Base-by-base conservation (phyloP, 1,140 invertebrate species). In the Papilio helenus region DNA sequence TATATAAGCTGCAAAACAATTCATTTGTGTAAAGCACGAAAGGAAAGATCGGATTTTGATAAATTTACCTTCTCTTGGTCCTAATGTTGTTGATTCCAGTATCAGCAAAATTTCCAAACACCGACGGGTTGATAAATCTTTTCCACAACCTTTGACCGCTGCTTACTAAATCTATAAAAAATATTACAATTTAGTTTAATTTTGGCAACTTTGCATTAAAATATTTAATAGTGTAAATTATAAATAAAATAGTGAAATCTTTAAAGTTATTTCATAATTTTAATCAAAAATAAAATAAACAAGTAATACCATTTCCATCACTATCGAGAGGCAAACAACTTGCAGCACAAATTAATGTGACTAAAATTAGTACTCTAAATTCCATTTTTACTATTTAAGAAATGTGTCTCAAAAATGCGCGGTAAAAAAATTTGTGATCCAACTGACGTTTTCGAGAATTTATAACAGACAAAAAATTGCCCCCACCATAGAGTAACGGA, bases 41-140 rank as follows among this genome's bases (percentile, higher is more conserved):
- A 39, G 34, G 34, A 39, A 46, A 16, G 44, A 46, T 46, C 34
- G 34, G 8, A 14, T 46, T 46, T 46, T 46, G 34, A 46, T 46
- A 14, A 46, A 72, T 78, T 81, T 82, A 92, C 92, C 85, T 87
- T 83, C 90, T 85, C 77, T 86, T 90, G 10, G 87, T 87, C 82
- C 90, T 90, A 8, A 92, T 85, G 44, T 86, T 89, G 8, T 61
- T 58, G 0, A 88, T 34, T 5, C 74, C 81, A 20, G 74, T 76
- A 39, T 81, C 79, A 2, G 76, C 74, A 49, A 84, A 83, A 7
- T 77, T 82, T 18, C 87, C 87, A 3, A 80, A 80, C 29, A 89
- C 76, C n/a, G 84, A 86, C 0, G 89, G 84, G 76, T 90, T 87
- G 42, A 92, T 86, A 77, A 88, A 92, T 46, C 91, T 85, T 51